phyloP scores from a whole-genome alignment of 2,797 vertebrate species.

The Merluccius polli region DNA sequence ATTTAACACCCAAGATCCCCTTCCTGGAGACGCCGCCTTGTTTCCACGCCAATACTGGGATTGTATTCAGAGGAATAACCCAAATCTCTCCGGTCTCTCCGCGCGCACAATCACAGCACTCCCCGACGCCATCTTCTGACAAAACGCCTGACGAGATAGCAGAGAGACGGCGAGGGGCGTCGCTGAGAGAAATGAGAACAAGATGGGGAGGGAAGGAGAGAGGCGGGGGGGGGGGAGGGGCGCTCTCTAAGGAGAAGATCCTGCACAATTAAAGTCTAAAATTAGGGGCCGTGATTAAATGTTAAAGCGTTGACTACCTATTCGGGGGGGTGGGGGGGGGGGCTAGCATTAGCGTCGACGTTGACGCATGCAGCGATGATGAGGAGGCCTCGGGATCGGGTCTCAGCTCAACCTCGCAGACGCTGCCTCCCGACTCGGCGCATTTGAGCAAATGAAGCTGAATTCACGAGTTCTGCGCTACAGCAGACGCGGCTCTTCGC shows the following conservation, averaged over 20 bases:
- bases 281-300: constrained; percentile 79
- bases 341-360: constrained; percentile 49
- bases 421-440: too few species aligned
- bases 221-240: constrained; percentile 48
- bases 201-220: constrained; percentile 60
- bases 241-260: constrained; percentile 58
- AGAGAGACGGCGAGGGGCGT: constrained; percentile 16
- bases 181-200: constrained; percentile 72
- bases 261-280: constrained; percentile 73
- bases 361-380: constrained; percentile 57
- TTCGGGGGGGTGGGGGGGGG: constrained; percentile 45
- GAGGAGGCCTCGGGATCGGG: constrained; percentile 28
- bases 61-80: background rate
- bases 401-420: too few species aligned
- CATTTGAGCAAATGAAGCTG: too few species aligned
- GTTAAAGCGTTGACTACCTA: constrained; percentile 71
- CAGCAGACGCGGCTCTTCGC: too few species aligned
- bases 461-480: too few species aligned
- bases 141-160: background rate
- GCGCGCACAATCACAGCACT: too few species aligned
- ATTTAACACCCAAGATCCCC: background rate
- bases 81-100: background rate
- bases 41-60: background rate
- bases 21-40: background rate
- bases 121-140: background rate